Evolutionary conservation across 2,888 invertebrate species (phyloP), one percentile per base, ranked within the genome.

Genomic region (Drosophila atroscutellata): DNA sequence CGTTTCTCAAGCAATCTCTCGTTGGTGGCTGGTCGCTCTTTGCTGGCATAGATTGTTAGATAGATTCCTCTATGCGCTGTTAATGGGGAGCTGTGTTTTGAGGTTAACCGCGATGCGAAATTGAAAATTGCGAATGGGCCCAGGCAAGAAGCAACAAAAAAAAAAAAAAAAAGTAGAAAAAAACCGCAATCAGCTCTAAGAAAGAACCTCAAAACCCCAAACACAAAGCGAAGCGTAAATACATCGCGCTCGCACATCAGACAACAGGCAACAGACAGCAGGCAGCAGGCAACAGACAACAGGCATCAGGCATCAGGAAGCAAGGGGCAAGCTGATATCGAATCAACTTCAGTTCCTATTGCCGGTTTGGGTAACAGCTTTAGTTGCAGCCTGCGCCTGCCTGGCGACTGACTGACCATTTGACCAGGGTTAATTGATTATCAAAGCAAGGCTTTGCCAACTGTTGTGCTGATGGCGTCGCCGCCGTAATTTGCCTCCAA

Each of bases 351-450:
- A 52, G 32, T 34, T 34, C 26, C 13, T n/a, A 42, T 18, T 59
- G 37, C 57, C 39, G 42, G 45, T 45, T 32, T 39, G 20, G 52
- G 37, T 47, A 45, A 47, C 45, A 32, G 34, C 42, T 49, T 42
- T 42, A 51, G 55, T 58, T 58, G 13, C 39, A 42, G 66, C 54
- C 55, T 30, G 36, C 32, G 59, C 39, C 56, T 28, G 67, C 36
- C 56, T 47, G 70, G 66, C 72, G 62, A 66, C 69, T 76, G 71
- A 47, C 69, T 76, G 71, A 51, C 70, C 80, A 77, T 74, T 79
- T 87, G 83, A 73, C 71, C 88, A 72, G 75, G 86, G 86, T 90
- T 86, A 86, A 89, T 90, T 86, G 89, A 84, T 90, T 86, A 90
- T 79, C 80, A 66, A 71, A 68, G 71, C 54, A 26, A 26, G 58